Evolutionary conservation across 2,888 invertebrate genomes (phyloP).

Genomic region (Camponotus fellah): DNA sequence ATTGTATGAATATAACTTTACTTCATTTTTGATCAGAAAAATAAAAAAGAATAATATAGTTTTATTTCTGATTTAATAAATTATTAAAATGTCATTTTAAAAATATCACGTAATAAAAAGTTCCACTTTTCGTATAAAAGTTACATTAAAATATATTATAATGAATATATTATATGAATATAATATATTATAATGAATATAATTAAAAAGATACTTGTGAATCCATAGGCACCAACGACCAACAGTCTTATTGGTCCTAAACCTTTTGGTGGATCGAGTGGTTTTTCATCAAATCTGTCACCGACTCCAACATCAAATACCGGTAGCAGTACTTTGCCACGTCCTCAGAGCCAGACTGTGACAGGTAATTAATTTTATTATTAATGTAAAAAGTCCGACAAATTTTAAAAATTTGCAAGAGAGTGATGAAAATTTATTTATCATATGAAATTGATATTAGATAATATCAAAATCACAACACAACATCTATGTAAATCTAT

Average conservation of each 20-base stretch:
- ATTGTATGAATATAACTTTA: not conserved
- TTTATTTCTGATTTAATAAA: not conserved
- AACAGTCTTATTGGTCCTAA: slow-evolving; percentile 83
- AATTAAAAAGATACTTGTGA: not conserved
- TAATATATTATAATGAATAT: not conserved
- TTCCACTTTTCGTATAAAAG: not conserved
- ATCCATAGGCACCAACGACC: slow-evolving; percentile 79
- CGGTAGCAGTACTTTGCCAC: slow-evolving; percentile 81
- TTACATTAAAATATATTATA: not conserved
- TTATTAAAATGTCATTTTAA: not conserved
- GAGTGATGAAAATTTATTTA: not conserved
- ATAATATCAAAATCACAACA: not conserved
- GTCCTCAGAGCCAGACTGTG: slow-evolving; percentile 83
- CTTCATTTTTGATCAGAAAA: not conserved
- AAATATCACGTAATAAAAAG: not conserved
- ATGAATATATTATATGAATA: not conserved
- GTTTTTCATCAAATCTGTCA: slow-evolving; percentile 77
- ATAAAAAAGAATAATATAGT: not conserved
- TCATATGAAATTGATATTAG: not conserved
- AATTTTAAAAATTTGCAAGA: slow-evolving; percentile 26
- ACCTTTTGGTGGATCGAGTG: slow-evolving; percentile 82
- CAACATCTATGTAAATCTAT: not conserved
- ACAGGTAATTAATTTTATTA: slow-evolving; percentile 80
- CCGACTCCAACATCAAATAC: slow-evolving; percentile 79
- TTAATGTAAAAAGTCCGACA: not conserved